Base-by-base conservation (phyloP, 2,888 invertebrate species). In the Microctonus hyperodae region DNA sequence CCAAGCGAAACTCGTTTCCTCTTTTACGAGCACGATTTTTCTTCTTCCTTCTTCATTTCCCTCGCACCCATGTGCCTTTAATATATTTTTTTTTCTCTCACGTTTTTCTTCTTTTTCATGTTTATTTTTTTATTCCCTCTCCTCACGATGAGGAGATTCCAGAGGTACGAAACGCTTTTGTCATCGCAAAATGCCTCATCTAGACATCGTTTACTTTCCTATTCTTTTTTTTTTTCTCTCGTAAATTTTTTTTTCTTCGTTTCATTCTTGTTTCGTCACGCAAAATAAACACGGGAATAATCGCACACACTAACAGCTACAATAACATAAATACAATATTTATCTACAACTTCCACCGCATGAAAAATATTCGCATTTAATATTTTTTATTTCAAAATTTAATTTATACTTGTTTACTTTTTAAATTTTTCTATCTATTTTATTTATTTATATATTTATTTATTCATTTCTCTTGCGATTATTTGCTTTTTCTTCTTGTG, bases 201-300 rank as follows among this genome's bases (percentile, higher is more conserved):
- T 55, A 55, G 55, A 48, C 28, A 5, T 23, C 13, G 56, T 22
- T 55, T 23, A 55, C 11, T 60, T 65, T 59, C 55, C 55, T 25
- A n/a, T 62, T 23, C 50, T 44, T 44, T 23, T 44, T 44, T 23
- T 44, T 16, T 44, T 16, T 13, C 11, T 50, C 48, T 48, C 65
- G 62, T 59, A 65, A 53, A 31, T 35, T 60, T 62, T 59, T 62
- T 57, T 62, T 64, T 65, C 67, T 67, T 65, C 65, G 65, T 44
- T 44, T 44, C 16, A 6, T 16, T 44, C n/a, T 6, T 44, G 16
- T 6, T 44, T n/a, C 1, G 44, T 44, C 20, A 44, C 44, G 44
- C 16, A 44, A 16, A 44, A 20, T 44, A 44, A 20, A 44, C 44
- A 44, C 7, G 16, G 9, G 44, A 44, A 44, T 44, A 44, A 44